Percentiles rank a stretch among this genome's conserved stretches.
phyloP scores from a whole-genome alignment of 1,140 invertebrate genomes.

The Helicoverpa zea region DNA sequence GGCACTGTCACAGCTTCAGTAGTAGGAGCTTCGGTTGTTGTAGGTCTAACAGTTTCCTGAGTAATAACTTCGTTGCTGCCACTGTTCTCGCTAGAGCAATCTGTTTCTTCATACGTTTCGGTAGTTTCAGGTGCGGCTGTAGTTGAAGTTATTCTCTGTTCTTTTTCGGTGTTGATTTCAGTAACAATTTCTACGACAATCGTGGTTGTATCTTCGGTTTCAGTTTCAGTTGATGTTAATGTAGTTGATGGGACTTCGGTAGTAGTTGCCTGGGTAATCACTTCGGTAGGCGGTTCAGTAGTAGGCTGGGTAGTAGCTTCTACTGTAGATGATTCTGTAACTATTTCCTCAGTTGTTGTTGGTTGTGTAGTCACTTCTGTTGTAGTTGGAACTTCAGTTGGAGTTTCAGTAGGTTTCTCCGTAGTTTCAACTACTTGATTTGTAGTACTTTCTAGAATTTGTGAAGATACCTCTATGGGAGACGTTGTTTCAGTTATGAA shows the following conservation, averaged over 20 bases:
- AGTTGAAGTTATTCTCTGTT: conserved; percentile 49
- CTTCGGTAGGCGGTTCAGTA: conserved; percentile 35
- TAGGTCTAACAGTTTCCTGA: conserved; percentile 50
- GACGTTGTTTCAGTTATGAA: conserved; percentile 62
- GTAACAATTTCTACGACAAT: conserved; percentile 68
- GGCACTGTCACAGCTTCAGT: conserved; percentile 54
- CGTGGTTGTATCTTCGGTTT: conserved; percentile 64
- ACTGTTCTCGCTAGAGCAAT: conserved; percentile 71
- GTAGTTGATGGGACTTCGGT: conserved; percentile 41
- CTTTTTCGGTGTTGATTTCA: conserved; percentile 71
- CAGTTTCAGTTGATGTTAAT: conserved; percentile 22
- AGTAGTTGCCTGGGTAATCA: conserved; percentile 50
- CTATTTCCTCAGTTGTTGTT: conserved; percentile 47
- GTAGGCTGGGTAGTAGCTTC: conserved; percentile 38
- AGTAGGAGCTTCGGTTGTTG: conserved; percentile 51
- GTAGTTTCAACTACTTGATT: conserved; percentile 44
- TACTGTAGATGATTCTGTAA: conserved; percentile 40
- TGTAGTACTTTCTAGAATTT: conserved; percentile 60
- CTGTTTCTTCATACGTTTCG: conserved; percentile 55
- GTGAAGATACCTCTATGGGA: conserved; percentile 70
- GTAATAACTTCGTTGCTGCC: conserved; percentile 75
- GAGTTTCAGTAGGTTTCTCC: conserved; percentile 43
- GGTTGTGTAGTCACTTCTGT: conserved; percentile 41
- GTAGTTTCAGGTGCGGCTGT: conserved; percentile 50
- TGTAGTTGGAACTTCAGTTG: conserved; percentile 48